phyloP scores from a whole-genome alignment of 2,888 invertebrate species.

The Archips xylosteana region DNA sequence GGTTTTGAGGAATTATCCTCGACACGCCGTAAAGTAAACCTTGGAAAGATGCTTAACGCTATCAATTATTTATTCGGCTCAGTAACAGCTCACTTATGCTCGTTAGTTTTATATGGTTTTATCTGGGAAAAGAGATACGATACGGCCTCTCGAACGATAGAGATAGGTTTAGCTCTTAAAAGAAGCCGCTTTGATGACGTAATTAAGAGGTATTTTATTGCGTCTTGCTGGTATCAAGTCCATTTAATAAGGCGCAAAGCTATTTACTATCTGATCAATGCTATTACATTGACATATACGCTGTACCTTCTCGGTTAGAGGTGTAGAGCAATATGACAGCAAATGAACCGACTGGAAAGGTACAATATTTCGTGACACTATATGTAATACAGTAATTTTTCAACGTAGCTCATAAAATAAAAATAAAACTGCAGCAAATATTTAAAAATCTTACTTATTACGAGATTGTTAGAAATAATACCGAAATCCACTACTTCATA shows the following conservation, averaged over 20 bases:
- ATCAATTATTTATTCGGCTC: constrained; percentile 51
- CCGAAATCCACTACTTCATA: too few species aligned
- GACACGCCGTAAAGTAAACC: constrained; percentile 55
- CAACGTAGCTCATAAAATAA: too few species aligned
- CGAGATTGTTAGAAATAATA: too few species aligned
- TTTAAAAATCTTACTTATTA: too few species aligned
- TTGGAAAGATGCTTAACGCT: constrained; percentile 48
- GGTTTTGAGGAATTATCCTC: constrained; percentile 54
- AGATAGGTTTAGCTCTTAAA: constrained; percentile 35
- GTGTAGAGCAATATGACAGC: constrained; percentile 17
- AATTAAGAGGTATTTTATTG: constrained; percentile 43
- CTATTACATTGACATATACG: constrained; percentile 23
- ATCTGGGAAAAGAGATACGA: constrained; percentile 30
- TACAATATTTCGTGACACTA: background rate
- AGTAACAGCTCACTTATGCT: constrained; percentile 41
- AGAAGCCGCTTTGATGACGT: constrained; percentile 40
- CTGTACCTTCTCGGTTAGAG: constrained; percentile 15
- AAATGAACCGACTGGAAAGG: background rate
- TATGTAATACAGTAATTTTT: background rate
- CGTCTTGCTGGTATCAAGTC: constrained; percentile 26
- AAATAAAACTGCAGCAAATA: too few species aligned
- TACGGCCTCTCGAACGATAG: constrained; percentile 22
- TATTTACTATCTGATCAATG: constrained; percentile 13
- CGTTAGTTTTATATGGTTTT: constrained; percentile 39
- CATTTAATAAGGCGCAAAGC: constrained; percentile 36